Evolutionary conservation across 2,888 invertebrate species (phyloP).

Genomic region (Clusia tigrina): DNA sequence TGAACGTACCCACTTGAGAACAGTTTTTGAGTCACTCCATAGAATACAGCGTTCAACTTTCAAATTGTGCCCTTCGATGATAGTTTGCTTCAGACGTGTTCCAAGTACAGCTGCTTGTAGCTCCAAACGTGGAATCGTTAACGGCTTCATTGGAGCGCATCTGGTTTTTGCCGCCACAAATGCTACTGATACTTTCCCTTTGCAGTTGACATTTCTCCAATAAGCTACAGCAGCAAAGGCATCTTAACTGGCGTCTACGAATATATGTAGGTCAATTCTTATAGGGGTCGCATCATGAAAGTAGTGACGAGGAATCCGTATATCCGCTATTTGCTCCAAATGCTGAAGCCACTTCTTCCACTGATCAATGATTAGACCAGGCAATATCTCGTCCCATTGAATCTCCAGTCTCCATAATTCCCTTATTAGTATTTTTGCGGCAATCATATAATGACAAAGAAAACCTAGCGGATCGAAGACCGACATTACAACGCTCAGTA

Average conservation of each 20-base stretch:
- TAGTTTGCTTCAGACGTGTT: constrained; percentile 7
- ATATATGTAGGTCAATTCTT: constrained; percentile 8
- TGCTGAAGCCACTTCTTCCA: background rate
- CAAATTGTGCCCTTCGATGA: constrained; percentile 12
- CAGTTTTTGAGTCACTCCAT: background rate
- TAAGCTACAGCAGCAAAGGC: constrained; percentile 34
- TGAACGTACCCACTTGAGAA: constrained; percentile 30
- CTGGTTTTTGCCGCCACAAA: constrained; percentile 27
- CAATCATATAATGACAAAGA: constrained; percentile 9
- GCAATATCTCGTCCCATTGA: constrained; percentile 25
- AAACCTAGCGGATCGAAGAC: constrained; percentile 18
- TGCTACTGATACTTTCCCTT: constrained; percentile 17
- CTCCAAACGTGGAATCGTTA: constrained; percentile 22
- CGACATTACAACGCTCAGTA: background rate
- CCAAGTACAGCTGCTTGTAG: constrained; percentile 27
- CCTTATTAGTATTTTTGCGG: constrained; percentile 14
- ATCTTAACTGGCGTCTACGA: constrained; percentile 17
- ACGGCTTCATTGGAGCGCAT: constrained; percentile 18
- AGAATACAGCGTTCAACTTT: background rate
- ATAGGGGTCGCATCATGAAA: constrained; percentile 4
- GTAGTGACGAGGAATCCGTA: constrained; percentile 13
- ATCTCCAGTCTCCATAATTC: constrained; percentile 16
- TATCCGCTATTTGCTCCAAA: background rate
- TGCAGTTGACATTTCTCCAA: constrained; percentile 14
- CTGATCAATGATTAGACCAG: background rate